Percentiles rank a stretch among this genome's conserved stretches.
Evolutionary conservation across 2,113 vertebrate genomes (phyloP).

Genomic region (Saimiri boliviensis): DNA sequence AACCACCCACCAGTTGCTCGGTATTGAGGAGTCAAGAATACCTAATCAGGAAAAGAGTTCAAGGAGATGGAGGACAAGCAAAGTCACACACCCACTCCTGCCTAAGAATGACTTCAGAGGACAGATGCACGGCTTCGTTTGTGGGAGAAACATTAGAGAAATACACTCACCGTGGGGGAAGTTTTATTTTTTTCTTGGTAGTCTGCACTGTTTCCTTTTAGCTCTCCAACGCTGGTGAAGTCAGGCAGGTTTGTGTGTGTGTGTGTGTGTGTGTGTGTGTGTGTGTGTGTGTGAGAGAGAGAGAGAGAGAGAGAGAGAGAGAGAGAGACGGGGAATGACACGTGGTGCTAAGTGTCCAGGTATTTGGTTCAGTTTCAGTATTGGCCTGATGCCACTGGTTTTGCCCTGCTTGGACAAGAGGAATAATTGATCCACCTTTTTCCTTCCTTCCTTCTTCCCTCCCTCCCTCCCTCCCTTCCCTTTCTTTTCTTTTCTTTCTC

Average conservation of each 20-base stretch:
- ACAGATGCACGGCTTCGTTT: not conserved
- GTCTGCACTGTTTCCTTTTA: not conserved
- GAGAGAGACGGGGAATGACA: not conserved
- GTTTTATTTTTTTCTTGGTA: not conserved
- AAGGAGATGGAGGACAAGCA: not conserved
- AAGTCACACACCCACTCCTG: not conserved
- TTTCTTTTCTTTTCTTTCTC: no score
- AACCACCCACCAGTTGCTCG: not conserved
- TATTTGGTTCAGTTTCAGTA: not conserved
- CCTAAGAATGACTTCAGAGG: not conserved
- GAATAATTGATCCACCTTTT: not conserved
- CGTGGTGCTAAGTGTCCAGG: accelerated
- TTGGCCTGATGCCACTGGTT: not conserved
- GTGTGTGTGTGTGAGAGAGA: no score
- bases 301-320: not conserved
- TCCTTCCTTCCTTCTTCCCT: no score
- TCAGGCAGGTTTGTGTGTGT: not conserved
- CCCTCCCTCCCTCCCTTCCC: no score
- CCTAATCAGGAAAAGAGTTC: not conserved
- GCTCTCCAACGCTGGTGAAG: not conserved
- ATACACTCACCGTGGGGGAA: not conserved
- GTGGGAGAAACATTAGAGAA: not conserved
- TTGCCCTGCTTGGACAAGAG: not conserved
- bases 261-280: no score
- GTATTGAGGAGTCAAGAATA: not conserved